Base-by-base conservation (phyloP, 2,113 vertebrate species). In the Struthidea cinerea region DNA sequence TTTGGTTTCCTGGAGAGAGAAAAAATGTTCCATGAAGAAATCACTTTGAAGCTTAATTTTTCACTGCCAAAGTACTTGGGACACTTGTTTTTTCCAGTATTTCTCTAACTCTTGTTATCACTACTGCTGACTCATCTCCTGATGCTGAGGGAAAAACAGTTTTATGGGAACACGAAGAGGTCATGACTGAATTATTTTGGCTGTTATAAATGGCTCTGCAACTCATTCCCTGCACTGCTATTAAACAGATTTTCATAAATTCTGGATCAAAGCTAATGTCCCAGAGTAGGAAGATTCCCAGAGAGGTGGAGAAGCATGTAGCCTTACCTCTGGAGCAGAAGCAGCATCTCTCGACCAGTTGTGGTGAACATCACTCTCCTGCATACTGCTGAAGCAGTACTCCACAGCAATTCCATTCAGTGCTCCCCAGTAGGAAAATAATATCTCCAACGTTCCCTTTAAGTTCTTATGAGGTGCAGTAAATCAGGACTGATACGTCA, bases 91-190 rank as follows among this genome's bases (percentile, higher is more conserved):
- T 97, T 97, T 97, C 95, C 94, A 96, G 88, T 69, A 84, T 76
- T 93, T 74, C 77, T 90, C 93, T 91, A 97, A 73, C n/a, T 87
- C 87, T 96, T 92, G 94, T 97, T 98, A 97, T 97, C 95, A 90
- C 91, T 97, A 84, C 90, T 97, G 97, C 94, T 98, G 98, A 98
- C 90, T 98, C 98, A 98, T 97, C 95, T 95, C 76, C 85, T 89
- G 74, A 89, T 96, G 94, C 86, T 4, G 53, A 97, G 96, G 77
- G 88, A 74, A 94, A 96, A 97, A 96, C 96, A 92, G 47, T 96
- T 96, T 96, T 96, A 93, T 94, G 95, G 76, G 94, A 90, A 97
- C 84, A 93, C 19, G 10, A 71, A 84, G 91, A 96, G 90, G 91
- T 94, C 94, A 96, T 46, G 73, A 90, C 50, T 90, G 78, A 97